Conservation (phyloP, 2,113 vertebrate species). For the Podocnemis expansa region DNA sequence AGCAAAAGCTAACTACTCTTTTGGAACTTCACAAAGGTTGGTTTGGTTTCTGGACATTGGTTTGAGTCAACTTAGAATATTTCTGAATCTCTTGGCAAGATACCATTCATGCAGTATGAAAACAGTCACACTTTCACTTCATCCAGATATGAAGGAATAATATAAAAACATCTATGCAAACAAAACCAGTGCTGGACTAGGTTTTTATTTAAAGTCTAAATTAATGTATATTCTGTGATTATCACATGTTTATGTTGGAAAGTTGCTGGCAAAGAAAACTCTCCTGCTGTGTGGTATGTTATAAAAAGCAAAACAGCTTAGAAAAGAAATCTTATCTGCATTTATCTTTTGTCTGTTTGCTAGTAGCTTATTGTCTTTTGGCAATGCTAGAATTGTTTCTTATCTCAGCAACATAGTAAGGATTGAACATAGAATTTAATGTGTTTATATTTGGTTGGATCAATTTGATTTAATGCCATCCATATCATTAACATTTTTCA, state of each 20-base stretch:
- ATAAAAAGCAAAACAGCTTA: background rate
- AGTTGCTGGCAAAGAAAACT: background rate
- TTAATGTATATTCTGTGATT: background rate
- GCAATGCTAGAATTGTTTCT: slow-evolving; percentile 36
- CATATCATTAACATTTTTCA: slow-evolving; percentile 83
- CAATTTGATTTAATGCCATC: slow-evolving; percentile 86
- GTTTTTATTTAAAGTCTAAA: background rate
- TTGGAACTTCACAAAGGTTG: background rate
- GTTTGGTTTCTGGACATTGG: background rate
- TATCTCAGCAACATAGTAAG: slow-evolving; percentile 24
- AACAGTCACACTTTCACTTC: background rate
- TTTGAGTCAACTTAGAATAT: background rate
- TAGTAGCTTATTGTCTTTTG: slow-evolving; percentile 38
- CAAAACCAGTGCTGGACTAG: accelerated
- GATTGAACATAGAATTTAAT: slow-evolving; percentile 29
- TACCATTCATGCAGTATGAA: background rate
- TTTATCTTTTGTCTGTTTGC: slow-evolving; percentile 21
- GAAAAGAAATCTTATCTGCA: slow-evolving; percentile 17
- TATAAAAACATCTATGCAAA: background rate
- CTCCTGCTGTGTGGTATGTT: background rate
- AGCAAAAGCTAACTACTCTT: background rate
- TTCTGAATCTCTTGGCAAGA: background rate
- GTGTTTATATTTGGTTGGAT: slow-evolving; percentile 82
- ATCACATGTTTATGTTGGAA: background rate
- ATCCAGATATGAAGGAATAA: background rate